Percentiles rank a stretch among this genome's conserved stretches.
Conservation (phyloP, 2,113 vertebrate species). For the Oryzias celebensis region DNA sequence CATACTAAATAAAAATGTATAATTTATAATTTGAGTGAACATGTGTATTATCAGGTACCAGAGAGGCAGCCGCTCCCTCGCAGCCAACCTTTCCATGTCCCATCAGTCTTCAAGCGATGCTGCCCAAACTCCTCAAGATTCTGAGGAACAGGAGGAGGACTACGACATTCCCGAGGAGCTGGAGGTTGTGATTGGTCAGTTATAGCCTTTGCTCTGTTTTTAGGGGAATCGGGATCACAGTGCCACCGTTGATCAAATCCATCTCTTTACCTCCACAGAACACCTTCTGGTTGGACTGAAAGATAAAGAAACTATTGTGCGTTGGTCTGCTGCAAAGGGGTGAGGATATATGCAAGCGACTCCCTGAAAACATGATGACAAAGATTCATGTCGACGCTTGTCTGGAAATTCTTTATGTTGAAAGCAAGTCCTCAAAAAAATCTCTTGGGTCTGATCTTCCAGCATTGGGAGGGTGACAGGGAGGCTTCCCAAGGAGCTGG, state of each 20-base stretch:
- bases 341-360: slow-evolving; percentile 50
- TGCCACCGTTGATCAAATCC: not conserved
- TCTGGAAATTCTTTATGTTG: slow-evolving; percentile 7
- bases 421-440: slow-evolving; percentile 3
- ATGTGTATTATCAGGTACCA: slow-evolving; percentile 82
- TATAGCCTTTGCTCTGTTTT: not conserved
- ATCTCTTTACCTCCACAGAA: slow-evolving; percentile 74
- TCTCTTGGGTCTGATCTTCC: slow-evolving; percentile 19
- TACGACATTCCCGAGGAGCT: slow-evolving; percentile 91
- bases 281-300: slow-evolving; percentile 90
- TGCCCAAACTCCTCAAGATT: slow-evolving; percentile 45
- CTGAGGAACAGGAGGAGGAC: slow-evolving; percentile 79
- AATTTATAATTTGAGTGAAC: not conserved
- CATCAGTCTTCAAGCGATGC: slow-evolving; percentile 13
- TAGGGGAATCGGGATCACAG: not conserved
- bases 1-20: not conserved
- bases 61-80: slow-evolving; percentile 87
- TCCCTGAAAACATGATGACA: slow-evolving; percentile 3
- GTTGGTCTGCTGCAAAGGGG: slow-evolving; percentile 98
- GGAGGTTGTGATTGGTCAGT: slow-evolving; percentile 89
- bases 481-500: slow-evolving; percentile 89
- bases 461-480: slow-evolving; percentile 94
- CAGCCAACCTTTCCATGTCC: slow-evolving; percentile 81
- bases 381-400: slow-evolving; percentile 16
- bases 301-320: slow-evolving; percentile 94